phyloP scores from a whole-genome alignment of 2,113 vertebrate genomes.

The Anhinga anhinga region DNA sequence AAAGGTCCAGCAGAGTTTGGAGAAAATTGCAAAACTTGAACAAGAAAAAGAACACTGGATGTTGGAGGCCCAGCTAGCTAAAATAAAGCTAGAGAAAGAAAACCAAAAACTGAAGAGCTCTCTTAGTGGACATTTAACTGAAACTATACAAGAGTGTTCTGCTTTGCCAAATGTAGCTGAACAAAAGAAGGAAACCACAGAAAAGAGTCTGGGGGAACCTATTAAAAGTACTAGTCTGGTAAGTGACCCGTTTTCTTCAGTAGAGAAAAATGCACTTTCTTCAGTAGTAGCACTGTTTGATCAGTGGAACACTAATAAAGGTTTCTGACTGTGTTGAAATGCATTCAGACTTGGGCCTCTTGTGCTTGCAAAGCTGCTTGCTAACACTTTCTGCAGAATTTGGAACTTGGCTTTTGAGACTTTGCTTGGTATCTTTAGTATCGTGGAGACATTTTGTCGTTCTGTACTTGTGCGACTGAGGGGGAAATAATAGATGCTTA shows the following conservation, averaged over 20 bases:
- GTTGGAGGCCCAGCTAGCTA: conserved; percentile 93
- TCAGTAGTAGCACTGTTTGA: background rate
- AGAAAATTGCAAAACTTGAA: conserved; percentile 95
- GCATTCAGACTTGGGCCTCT: background rate
- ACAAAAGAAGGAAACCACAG: conserved; percentile 68
- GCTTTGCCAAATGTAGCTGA: background rate
- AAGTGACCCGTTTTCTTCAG: conserved; percentile 31
- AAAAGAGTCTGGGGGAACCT: conserved; percentile 67
- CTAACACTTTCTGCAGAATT: background rate
- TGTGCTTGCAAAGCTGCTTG: background rate
- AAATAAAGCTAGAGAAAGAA: conserved; percentile 94
- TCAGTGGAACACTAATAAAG: background rate
- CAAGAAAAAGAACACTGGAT: conserved; percentile 99
- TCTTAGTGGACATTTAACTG: conserved; percentile 45
- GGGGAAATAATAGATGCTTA: background rate
- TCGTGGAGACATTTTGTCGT: background rate
- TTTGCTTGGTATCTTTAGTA: background rate
- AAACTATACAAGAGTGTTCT: conserved; percentile 60
- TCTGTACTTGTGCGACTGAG: background rate
- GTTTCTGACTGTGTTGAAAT: background rate
- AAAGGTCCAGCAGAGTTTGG: conserved; percentile 94
- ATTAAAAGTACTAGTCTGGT: conserved; percentile 84
- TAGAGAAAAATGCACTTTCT: background rate
- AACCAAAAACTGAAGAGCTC: conserved; percentile 81
- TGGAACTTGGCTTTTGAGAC: background rate